Conservation (phyloP, 2,113 vertebrate species). For the Plectropomus leopardus region DNA sequence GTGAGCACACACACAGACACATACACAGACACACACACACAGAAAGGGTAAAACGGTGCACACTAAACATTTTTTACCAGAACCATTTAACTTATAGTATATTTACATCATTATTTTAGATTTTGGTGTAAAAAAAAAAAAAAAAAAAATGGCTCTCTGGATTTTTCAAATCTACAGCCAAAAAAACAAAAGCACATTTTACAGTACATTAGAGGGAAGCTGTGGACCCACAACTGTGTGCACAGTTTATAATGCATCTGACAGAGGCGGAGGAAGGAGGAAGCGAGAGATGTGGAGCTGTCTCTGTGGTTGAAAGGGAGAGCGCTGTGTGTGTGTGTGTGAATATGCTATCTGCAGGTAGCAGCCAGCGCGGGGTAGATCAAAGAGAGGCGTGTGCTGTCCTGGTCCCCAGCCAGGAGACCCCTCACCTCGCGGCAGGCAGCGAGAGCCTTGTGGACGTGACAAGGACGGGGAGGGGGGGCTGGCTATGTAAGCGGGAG, state of each 20-base stretch:
- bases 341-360: conserved; percentile 66
- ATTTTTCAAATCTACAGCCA: not conserved
- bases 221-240: not conserved
- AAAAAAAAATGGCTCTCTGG: not conserved
- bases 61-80: conserved; percentile 46
- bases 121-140: conserved; percentile 14
- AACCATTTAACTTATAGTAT: conserved; percentile 12
- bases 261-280: conserved; percentile 26
- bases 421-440: conserved; percentile 74
- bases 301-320: conserved; percentile 20
- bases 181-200: not conserved
- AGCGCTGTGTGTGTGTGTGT: conserved; percentile 12
- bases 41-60: not conserved
- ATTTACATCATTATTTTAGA: conserved; percentile 15
- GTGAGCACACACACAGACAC: conserved; percentile 11
- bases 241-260: not conserved
- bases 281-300: conserved; percentile 23
- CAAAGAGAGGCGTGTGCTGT: conserved; percentile 66
- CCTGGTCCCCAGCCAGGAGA: conserved; percentile 73
- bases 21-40: conserved; percentile 7
- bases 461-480: conserved; percentile 53
- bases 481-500: not conserved
- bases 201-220: not conserved
- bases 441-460: conserved; percentile 69
- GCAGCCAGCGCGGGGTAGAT: conserved; percentile 50